These are phyloP conservation scores for Callocephalon fimbriatum DNA, from an alignment of 2,113 vertebrate species.

Conservation along the genomic window DNA sequence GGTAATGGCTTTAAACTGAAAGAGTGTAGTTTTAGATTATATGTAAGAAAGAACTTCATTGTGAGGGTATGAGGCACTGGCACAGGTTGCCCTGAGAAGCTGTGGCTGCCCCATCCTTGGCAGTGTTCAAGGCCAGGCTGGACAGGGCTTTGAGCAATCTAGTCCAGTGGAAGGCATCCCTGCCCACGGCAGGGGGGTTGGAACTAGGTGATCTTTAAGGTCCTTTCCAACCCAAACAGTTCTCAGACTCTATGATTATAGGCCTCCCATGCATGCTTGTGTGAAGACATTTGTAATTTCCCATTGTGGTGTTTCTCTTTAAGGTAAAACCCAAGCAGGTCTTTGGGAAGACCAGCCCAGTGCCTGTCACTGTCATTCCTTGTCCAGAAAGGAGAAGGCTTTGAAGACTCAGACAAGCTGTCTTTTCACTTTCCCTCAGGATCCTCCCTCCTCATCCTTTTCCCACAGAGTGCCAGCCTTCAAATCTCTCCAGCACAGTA, in stretches of 20 bases:
- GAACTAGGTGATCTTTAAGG: neutral
- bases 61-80: neutral
- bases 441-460: neutral
- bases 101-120: neutral
- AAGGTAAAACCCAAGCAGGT: neutral
- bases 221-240: neutral
- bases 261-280: neutral
- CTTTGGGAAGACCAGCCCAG: neutral
- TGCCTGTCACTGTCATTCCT: neutral
- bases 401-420: neutral
- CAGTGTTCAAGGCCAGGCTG: neutral
- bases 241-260: neutral
- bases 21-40: neutral
- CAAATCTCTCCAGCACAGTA: neutral
- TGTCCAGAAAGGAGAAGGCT: neutral
- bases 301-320: neutral
- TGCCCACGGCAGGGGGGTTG: neutral
- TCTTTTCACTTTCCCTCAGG: neutral
- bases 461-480: neutral
- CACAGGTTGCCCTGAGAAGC: neutral
- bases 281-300: neutral
- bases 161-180: neutral
- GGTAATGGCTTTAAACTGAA: neutral
- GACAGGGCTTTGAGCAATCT: neutral
- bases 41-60: neutral